Conservation (phyloP, 2,797 vertebrate species). For the Garrulus glandarius region DNA sequence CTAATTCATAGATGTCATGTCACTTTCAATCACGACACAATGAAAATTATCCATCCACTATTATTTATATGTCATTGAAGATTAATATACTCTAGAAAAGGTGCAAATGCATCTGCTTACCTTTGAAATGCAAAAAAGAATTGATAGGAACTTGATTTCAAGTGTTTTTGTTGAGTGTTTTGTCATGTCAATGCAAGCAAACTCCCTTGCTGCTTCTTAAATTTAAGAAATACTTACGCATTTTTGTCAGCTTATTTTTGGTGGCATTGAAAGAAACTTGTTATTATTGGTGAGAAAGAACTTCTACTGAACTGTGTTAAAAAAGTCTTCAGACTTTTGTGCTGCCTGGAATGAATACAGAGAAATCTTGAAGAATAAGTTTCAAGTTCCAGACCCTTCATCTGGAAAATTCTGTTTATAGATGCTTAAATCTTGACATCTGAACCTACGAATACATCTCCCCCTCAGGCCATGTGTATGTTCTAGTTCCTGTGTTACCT, state of each 20-base stretch:
- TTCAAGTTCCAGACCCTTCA: background rate
- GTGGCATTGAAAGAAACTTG: background rate
- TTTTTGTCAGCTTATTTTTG: background rate
- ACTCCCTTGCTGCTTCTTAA: background rate
- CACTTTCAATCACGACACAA: background rate
- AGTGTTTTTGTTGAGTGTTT: background rate
- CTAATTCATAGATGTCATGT: background rate
- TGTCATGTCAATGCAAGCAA: background rate
- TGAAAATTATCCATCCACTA: background rate
- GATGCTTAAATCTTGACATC: background rate
- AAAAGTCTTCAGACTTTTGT: background rate
- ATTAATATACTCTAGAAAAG: background rate
- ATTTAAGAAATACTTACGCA: background rate
- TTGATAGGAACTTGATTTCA: background rate
- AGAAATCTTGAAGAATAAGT: background rate
- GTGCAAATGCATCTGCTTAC: background rate
- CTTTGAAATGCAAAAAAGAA: slow-evolving; percentile 23
- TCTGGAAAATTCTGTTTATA: background rate
- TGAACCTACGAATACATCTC: background rate
- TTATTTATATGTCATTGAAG: slow-evolving; percentile 4
- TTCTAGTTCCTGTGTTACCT: background rate
- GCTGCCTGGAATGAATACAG: background rate
- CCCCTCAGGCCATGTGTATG: background rate
- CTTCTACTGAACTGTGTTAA: background rate
- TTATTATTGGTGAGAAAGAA: background rate